Evolutionary conservation across 2,797 vertebrate genomes (phyloP), one percentile per base, ranked within the genome.

Genomic region (Thalassophryne amazonica): DNA sequence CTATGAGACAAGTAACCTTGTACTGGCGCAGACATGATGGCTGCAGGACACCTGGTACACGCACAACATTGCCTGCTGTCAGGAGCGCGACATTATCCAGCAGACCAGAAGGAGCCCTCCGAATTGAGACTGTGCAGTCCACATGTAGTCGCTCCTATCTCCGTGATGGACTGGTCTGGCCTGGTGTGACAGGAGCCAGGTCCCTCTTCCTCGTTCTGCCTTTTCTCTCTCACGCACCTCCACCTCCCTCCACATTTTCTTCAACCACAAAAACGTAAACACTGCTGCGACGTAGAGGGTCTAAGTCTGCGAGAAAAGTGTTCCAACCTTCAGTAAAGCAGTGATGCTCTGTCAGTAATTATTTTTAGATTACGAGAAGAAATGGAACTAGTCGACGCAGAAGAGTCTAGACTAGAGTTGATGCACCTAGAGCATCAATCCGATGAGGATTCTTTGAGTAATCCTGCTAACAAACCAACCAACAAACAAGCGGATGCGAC

Each of bases 11-110:
- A 62, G 54, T 33, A 72, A 69, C 59, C 59, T 80, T 68, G 69
- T 63, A 56, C 42, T 41, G 33, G 9, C 40, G 48, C 46, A 83
- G 75, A 81, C 67, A 66, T 6, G 40, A 33, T 75, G 66, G 74
- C 69, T 81, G 30, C 36, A 5, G 7, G 45, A 78, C 74, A 83
- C 78, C 76, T 76, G 77, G 69, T 45, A 4, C 33, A 49, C 59
- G 77, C 50, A 72, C 52, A 51, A 5, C 64, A 48, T 61, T 17
- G 64, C 30, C 62, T 47, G 65, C 71, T 87, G 84, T 89, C 87
- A 87, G 60, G 54, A 65, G 63, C 1, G 43, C 85, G 84, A 90
- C 77, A 73, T 57, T 77, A 64, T 84, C 80, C 88, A 90, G 88
- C 60, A 59, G 56, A 59, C 49, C 81, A 84, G 69, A 67, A 81